phyloP scores from a whole-genome alignment of 2,797 vertebrate species.

The Melanogrammus aeglefinus region DNA sequence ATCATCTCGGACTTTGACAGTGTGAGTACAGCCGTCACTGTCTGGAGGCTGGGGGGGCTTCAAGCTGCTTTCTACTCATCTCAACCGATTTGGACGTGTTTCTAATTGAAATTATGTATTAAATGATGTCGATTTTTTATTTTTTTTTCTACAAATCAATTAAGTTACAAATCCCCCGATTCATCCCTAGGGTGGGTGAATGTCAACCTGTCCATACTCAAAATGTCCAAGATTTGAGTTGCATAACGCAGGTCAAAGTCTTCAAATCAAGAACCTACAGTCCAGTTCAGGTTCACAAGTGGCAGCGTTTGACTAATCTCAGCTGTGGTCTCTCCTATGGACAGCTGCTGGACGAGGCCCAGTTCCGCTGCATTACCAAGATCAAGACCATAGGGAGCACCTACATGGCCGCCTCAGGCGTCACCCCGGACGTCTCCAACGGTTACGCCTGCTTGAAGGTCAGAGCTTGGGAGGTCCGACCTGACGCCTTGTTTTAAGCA shows the following conservation, averaged over 20 bases:
- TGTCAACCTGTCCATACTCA: too few relatives aligned
- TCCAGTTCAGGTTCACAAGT: too few relatives aligned
- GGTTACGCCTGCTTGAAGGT: conserved; percentile 84
- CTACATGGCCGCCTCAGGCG: conserved; percentile 95
- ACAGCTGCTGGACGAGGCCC: conserved; percentile 91
- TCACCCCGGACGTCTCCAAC: conserved; percentile 84
- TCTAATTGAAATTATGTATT: too few relatives aligned
- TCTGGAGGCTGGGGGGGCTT: neutral
- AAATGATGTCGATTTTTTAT: too few relatives aligned
- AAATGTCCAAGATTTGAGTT: too few relatives aligned
- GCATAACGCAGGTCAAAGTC: neutral
- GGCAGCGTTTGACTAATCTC: neutral
- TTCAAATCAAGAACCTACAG: too few relatives aligned
- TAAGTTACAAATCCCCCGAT: too few relatives aligned
- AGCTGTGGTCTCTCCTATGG: neutral
- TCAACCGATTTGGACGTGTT: too few relatives aligned
- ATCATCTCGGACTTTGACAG: conserved; percentile 98
- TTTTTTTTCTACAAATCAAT: too few relatives aligned
- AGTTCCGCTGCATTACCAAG: conserved; percentile 94
- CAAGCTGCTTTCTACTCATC: too few relatives aligned
- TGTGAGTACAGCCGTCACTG: conserved; percentile 61
- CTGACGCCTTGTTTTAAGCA: neutral
- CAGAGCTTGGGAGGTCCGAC: conserved; percentile 9
- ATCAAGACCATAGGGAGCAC: conserved; percentile 99
- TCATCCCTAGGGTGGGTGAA: too few relatives aligned